A percentile compares a stretch with the other conserved stretches of the same genome.
phyloP scores from a whole-genome alignment of 2,113 vertebrate species.

The Cyphomyrus discorhynchus region DNA sequence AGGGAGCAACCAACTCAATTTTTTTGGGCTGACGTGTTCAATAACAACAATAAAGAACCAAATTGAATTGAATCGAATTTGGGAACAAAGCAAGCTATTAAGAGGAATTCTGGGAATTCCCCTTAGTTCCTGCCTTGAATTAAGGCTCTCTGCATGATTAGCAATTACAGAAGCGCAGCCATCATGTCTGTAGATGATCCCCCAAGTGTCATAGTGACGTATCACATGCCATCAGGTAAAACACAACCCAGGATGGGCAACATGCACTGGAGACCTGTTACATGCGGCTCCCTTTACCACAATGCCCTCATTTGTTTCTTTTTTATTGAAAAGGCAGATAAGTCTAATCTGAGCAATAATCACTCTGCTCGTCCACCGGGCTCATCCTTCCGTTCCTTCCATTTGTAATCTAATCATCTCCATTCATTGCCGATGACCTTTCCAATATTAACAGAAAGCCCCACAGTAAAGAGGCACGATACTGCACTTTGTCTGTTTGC shows the following conservation, averaged over 20 bases:
- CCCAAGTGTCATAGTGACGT: not conserved
- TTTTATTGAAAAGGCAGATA: not conserved
- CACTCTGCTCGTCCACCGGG: not conserved
- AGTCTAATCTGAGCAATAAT: not conserved
- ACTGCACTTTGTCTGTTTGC: slow-evolving; percentile 8
- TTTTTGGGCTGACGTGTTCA: not conserved
- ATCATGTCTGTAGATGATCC: not conserved
- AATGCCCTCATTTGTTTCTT: not conserved
- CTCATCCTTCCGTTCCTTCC: slow-evolving; percentile 22
- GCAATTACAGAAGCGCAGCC: not conserved
- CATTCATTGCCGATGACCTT: slow-evolving; percentile 54
- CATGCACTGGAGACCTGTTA: not conserved
- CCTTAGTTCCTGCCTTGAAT: not conserved
- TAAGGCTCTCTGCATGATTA: not conserved
- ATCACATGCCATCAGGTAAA: not conserved
- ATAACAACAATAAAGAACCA: not conserved
- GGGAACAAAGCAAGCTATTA: not conserved
- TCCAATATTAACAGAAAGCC: slow-evolving; percentile 51
- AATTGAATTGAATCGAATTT: not conserved
- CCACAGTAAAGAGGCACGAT: slow-evolving; percentile 45
- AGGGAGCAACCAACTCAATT: not conserved
- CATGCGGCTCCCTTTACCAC: not conserved
- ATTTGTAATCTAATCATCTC: slow-evolving; percentile 53
- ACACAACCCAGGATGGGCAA: not conserved
- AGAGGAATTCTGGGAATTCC: not conserved